Percentiles rank a stretch among this genome's conserved stretches.
phyloP scores from a whole-genome alignment of 1,140 invertebrate genomes.

The Philotrypesis tridentata region DNA sequence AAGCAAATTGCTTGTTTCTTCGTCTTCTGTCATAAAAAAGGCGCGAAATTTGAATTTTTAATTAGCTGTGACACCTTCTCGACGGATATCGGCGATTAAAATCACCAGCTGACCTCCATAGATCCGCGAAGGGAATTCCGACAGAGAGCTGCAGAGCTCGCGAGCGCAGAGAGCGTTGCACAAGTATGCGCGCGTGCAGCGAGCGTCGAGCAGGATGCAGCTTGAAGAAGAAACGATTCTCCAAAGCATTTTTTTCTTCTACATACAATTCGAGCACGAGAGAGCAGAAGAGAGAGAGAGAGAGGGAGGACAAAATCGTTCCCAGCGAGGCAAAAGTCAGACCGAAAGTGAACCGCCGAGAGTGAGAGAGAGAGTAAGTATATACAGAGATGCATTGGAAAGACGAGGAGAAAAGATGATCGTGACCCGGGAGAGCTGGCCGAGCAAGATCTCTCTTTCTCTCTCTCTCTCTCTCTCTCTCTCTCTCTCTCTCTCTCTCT shows the following conservation, averaged over 20 bases:
- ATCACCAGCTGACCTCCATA: too few relatives aligned
- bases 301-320: not conserved
- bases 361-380: not conserved
- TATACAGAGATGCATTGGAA: not conserved
- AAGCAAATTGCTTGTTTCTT: too few relatives aligned
- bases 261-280: not conserved
- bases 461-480: too few relatives aligned
- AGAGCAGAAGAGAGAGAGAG: too few relatives aligned
- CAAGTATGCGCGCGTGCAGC: not conserved
- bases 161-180: not conserved
- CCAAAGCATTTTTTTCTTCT: too few relatives aligned
- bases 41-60: too few relatives aligned
- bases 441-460: conserved; percentile 27
- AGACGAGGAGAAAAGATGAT: conserved; percentile 30
- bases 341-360: not conserved
- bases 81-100: not conserved
- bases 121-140: too few relatives aligned
- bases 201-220: not conserved
- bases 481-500: too few relatives aligned
- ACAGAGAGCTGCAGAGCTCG: not conserved
- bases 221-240: not conserved
- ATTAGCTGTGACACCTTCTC: too few relatives aligned
- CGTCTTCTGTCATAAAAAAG: too few relatives aligned
- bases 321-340: not conserved
- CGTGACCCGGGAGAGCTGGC: conserved; percentile 42